A percentile compares a stretch with the other conserved stretches of the same genome.
phyloP scores from a whole-genome alignment of 1,140 invertebrate genomes.

The Brachystomella parvula region DNA sequence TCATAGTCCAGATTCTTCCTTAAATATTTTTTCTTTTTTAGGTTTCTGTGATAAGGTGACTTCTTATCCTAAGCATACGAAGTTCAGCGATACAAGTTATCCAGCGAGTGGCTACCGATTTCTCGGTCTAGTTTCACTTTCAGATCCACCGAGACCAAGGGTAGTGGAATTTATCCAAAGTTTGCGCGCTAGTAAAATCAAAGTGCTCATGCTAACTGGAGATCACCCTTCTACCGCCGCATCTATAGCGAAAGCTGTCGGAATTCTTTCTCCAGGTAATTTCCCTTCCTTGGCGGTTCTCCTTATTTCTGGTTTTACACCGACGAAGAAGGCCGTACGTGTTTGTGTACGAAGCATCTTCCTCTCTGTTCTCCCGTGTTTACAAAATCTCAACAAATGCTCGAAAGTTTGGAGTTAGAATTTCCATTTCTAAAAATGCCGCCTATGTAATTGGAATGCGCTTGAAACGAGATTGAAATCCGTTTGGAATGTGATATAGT shows the following conservation, averaged over 20 bases:
- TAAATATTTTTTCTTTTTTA: slow-evolving; percentile 57
- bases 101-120: background rate
- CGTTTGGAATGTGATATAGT: too few species aligned
- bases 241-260: slow-evolving; percentile 97
- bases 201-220: slow-evolving; percentile 44
- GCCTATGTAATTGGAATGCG: too few species aligned
- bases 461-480: too few species aligned
- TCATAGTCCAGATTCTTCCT: too few species aligned
- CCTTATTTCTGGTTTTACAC: slow-evolving; percentile 59
- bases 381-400: too few species aligned
- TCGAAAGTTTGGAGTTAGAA: too few species aligned
- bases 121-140: slow-evolving; percentile 38
- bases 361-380: too few species aligned
- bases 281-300: slow-evolving; percentile 57
- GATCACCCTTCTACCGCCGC: slow-evolving; percentile 99
- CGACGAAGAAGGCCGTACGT: too few species aligned
- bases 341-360: too few species aligned
- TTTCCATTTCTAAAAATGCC: too few species aligned
- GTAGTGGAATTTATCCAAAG: slow-evolving; percentile 39
- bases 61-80: slow-evolving; percentile 26
- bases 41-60: slow-evolving; percentile 51
- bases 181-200: slow-evolving; percentile 40
- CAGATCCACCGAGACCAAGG: slow-evolving; percentile 53
- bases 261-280: slow-evolving; percentile 84
- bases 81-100: slow-evolving; percentile 44